These are phyloP conservation scores for Athalia cordata DNA, from an alignment of 2,888 invertebrate species.

Conservation along the genomic window DNA sequence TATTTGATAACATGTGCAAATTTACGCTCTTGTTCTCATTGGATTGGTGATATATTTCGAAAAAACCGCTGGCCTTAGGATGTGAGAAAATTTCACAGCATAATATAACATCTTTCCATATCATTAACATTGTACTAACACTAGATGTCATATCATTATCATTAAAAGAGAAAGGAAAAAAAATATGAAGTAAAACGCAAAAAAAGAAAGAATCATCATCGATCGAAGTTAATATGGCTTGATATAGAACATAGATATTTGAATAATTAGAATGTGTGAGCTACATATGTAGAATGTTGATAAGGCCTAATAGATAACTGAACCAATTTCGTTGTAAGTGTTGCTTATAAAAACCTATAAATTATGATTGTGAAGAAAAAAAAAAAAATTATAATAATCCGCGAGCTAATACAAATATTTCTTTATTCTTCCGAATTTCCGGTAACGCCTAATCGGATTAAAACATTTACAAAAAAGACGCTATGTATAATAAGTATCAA, in stretches of 20 bases:
- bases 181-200: neutral
- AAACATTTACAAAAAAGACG: conserved; percentile 53
- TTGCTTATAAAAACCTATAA: conserved; percentile 59
- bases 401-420: conserved; percentile 51
- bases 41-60: neutral
- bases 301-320: conserved; percentile 67
- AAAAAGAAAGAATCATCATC: conserved; percentile 45
- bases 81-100: conserved; percentile 8
- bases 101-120: conserved; percentile 59
- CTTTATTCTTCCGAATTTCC: conserved; percentile 53
- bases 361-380: conserved; percentile 45
- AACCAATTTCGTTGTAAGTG: conserved; percentile 61
- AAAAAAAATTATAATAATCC: too few species aligned
- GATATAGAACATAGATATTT: conserved; percentile 60
- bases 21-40: neutral
- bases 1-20: too few species aligned
- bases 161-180: neutral
- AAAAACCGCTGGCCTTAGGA: conserved; percentile 22
- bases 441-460: too few species aligned
- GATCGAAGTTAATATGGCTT: conserved; percentile 61
- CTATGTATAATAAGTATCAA: neutral
- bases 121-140: conserved; percentile 61
- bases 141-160: conserved; percentile 65
- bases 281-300: conserved; percentile 55
- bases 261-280: conserved; percentile 53